A percentile compares a stretch with the other conserved stretches of the same genome.
Evolutionary conservation across 2,797 vertebrate genomes (phyloP).

Genomic region (Fratercula arctica): DNA sequence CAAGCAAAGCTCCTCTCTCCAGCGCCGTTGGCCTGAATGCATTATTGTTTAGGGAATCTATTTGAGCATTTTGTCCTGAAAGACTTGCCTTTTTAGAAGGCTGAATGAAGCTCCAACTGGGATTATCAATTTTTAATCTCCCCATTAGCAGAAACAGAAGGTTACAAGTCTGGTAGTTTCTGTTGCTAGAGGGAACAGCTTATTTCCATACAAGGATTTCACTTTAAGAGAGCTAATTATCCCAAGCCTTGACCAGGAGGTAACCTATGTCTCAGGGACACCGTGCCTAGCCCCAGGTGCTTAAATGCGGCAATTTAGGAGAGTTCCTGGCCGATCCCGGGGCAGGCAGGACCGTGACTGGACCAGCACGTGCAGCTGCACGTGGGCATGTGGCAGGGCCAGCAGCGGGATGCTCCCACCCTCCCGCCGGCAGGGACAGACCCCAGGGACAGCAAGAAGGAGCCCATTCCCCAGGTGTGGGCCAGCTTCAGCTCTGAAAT

Average conservation of each 20-base stretch:
- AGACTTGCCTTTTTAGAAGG: background rate
- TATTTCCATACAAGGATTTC: background rate
- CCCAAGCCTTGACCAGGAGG: background rate
- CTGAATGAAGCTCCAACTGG: conserved; percentile 2
- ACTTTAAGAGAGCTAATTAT: background rate
- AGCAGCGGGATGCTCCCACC: background rate
- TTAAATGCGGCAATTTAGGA: background rate
- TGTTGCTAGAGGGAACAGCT: background rate
- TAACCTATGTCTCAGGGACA: background rate
- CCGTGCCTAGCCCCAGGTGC: background rate
- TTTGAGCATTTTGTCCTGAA: background rate
- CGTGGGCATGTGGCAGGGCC: fast-evolving
- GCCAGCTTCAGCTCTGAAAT: background rate
- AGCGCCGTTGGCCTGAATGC: background rate
- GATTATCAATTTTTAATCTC: conserved; percentile 56
- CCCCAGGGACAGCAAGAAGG: background rate
- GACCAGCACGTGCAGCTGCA: background rate
- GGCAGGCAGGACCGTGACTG: background rate
- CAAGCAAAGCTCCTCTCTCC: background rate
- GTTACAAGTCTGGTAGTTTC: background rate
- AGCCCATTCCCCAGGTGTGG: background rate
- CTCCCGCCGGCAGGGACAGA: background rate
- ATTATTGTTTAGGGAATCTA: background rate
- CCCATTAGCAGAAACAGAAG: conserved; percentile 50
- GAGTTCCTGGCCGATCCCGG: background rate